Base-by-base conservation (phyloP, 2,888 invertebrate species). In the Apomyelois bistriatella region DNA sequence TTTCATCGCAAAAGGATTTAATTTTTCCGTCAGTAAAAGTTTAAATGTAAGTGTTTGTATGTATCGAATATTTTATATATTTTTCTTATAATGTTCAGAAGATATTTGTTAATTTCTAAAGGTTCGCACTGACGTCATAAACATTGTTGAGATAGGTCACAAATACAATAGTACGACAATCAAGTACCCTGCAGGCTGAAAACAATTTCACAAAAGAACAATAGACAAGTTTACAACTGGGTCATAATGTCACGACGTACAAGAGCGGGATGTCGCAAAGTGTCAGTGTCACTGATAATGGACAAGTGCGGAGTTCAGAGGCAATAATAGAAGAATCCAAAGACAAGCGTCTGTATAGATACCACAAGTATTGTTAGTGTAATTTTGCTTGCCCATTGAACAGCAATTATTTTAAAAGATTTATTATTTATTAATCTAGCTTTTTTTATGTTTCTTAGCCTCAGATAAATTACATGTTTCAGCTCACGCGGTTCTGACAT, bases 171-270 rank as follows among this genome's bases (percentile, higher is more conserved):
- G 8, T 28, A 46, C 10, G 10, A 8, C 10, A 32, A 32, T 32
- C 36, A 37, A 43, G 42, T 9, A 22, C 32, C 43, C 16, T 30
- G 12, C 13, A n/a, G 17, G 35, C 32, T 32, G 41, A 43, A 42
- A 35, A 52, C 46, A 50, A 50, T 47, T 36, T 15, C 40, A 79
- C 72, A 75, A 75, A 65, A 72, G 75, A 71, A 84, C 82, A 83
- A 82, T 76, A 74, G 72, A 59, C 59, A 62, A 63, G 54, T 51
- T 43, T 53, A 56, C 72, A 85, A 82, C 70, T 85, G 71, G 86
- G 86, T 81, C 81, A 84, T 58, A 76, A 74, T 77, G 82, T 75
- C 76, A 69, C 60, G 59, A 58, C 58, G 22, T 22, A 62, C 58
- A 53, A 55, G 53, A 59, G 56, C 55, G 53, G 51, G 53, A 54